Evolutionary conservation across 1,140 invertebrate genomes (phyloP), one percentile per base, ranked within the genome.

Genomic region (Eupristina koningsbergeri): DNA sequence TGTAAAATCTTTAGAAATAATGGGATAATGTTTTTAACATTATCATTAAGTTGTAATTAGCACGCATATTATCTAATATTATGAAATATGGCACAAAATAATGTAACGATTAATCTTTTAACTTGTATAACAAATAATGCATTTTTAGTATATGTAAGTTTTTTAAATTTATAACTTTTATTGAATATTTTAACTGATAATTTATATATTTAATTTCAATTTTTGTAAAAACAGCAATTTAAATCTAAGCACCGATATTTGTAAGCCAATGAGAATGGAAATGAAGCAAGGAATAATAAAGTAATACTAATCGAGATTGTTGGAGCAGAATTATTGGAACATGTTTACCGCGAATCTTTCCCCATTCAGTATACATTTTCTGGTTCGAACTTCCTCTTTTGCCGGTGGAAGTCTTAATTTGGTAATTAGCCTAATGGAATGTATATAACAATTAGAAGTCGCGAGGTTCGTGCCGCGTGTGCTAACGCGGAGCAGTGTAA

Each of bases 351-450:
- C 83, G 78, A 81, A 71, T 61, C 50, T 50, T 69, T 76, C 73
- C 79, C 73, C 74, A 71, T 77, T 64, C 47, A 84, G 75, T 84
- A 76, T 47, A 45, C 69, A 73, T 74, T 47, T 67, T 71, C 71
- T 47, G 64, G 79, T 73, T 76, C 79, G 84, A 81, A 74, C 82
- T 75, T 84, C 80, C 83, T 84, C 83, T 80, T 80, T 75, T 53
- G 77, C 53, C 15, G 64, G 83, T 64, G 29, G 74, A 81, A 91
- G 90, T 92, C 91, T 92, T 92, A 93, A 93, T 92, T 93, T 89
- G 90, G 91, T 90, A 93, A 93, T 92, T 93, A 92, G 90, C 89
- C 89, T 92, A 93, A 93, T 93, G 91, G 91, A 92, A 92, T 92
- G 91, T 92, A 92, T 92, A 93, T 93, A 93, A 92, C 90, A 92